A percentile compares a stretch with the other conserved stretches of the same genome.
phyloP scores from a whole-genome alignment of 2,888 invertebrate species.

The Drosophila nr. fundita region DNA sequence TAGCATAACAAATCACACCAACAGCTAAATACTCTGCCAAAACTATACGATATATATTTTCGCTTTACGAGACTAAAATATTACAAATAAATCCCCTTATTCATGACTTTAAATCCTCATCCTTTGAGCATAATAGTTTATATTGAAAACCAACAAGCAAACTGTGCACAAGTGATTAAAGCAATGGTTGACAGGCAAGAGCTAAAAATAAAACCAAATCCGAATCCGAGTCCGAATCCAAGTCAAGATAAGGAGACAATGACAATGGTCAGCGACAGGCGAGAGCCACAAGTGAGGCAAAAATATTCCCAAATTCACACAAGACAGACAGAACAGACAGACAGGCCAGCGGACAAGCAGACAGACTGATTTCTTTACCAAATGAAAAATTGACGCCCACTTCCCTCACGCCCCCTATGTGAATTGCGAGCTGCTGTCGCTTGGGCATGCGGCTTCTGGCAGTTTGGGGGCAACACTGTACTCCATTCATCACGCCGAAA shows the following conservation, averaged over 20 bases:
- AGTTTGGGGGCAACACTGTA: conserved; percentile 7
- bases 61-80: not conserved
- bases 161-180: conserved; percentile 50
- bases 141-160: conserved; percentile 27
- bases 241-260: conserved; percentile 57
- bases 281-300: conserved; percentile 7
- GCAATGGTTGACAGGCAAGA: conserved; percentile 43
- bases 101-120: not conserved
- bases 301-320: conserved; percentile 49
- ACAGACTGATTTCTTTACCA: conserved; percentile 32
- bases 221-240: conserved; percentile 34
- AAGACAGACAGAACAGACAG: conserved; percentile 20
- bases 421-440: conserved; percentile 4
- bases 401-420: not conserved
- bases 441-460: conserved; percentile 31
- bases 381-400: conserved; percentile 67
- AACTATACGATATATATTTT: not conserved
- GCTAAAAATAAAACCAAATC: conserved; percentile 39
- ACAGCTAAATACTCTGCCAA: conserved; percentile 33
- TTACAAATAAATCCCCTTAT: not conserved
- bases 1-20: not conserved
- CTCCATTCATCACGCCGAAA: conserved; percentile 56
- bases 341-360: not conserved
- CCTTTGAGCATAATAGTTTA: not conserved
- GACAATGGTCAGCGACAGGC: conserved; percentile 58